phyloP scores from a whole-genome alignment of 2,797 vertebrate genomes.

The Halcyon smyrnensis region DNA sequence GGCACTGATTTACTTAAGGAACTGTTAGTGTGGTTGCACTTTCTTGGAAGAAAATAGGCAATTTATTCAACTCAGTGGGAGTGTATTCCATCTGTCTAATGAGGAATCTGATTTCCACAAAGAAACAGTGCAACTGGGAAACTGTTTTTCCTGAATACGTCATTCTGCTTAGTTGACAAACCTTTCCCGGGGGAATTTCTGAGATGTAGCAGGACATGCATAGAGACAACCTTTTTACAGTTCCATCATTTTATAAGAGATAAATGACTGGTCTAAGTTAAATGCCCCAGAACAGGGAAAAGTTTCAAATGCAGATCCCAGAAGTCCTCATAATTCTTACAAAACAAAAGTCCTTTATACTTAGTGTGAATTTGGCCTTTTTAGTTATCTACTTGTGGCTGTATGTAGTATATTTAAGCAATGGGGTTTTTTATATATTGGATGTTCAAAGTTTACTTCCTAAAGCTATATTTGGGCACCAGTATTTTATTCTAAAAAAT shows the following conservation, averaged over 20 bases:
- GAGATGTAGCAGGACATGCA: background rate
- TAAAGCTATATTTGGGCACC: background rate
- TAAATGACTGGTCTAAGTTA: background rate
- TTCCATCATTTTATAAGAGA: background rate
- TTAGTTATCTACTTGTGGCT: background rate
- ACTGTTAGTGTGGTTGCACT: constrained; percentile 26
- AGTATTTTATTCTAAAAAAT: background rate
- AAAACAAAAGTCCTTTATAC: background rate
- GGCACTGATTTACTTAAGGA: constrained; percentile 4
- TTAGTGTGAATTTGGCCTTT: background rate
- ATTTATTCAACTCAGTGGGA: constrained; percentile 55
- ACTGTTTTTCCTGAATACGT: constrained; percentile 28
- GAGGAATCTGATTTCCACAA: constrained; percentile 49
- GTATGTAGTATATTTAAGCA: background rate
- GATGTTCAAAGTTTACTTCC: background rate
- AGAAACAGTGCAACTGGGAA: constrained; percentile 24
- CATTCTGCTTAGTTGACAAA: constrained; percentile 16
- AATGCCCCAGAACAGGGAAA: background rate
- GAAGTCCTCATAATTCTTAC: background rate
- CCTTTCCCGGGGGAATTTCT: constrained; percentile 27
- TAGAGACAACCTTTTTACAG: background rate
- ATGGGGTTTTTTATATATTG: background rate
- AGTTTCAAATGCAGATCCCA: constrained; percentile 9
- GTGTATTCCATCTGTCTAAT: constrained; percentile 67
- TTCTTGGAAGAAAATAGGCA: constrained; percentile 37